These are phyloP conservation scores for Zosterops lateralis DNA, from an alignment of 2,113 vertebrate species.

Conservation along the genomic window DNA sequence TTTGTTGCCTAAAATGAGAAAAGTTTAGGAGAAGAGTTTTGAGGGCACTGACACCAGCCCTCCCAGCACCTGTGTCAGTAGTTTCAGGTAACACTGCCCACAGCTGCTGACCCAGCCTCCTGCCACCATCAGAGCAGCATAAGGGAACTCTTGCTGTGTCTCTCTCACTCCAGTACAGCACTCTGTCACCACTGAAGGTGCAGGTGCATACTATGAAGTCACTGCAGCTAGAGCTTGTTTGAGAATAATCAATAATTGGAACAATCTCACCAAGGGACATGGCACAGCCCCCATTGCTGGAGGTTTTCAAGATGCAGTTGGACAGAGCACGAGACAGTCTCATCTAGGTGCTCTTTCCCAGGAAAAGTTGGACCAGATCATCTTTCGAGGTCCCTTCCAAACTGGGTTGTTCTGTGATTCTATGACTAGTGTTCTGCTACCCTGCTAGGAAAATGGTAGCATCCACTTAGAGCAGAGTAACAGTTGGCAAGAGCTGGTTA, in stretches of 20 bases:
- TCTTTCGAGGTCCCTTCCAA: background rate
- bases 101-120: background rate
- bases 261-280: background rate
- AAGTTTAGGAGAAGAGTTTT: background rate
- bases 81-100: background rate
- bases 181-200: background rate
- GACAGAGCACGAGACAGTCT: rapidly evolving
- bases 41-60: background rate
- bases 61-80: background rate
- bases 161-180: background rate
- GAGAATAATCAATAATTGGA: background rate
- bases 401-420: background rate
- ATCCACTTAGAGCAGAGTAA: background rate
- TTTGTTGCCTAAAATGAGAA: background rate
- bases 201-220: background rate
- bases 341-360: background rate
- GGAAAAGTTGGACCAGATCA: background rate
- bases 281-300: rapidly evolving
- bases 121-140: background rate
- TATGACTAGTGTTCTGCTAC: background rate
- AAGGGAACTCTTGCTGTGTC: background rate
- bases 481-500: background rate
- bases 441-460: background rate
- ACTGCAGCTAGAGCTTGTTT: background rate
- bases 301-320: background rate